A percentile compares a stretch with the other conserved stretches of the same genome.
These are phyloP conservation scores for Myiozetetes cayanensis DNA, from an alignment of 2,113 vertebrate species.

Conservation along the genomic window DNA sequence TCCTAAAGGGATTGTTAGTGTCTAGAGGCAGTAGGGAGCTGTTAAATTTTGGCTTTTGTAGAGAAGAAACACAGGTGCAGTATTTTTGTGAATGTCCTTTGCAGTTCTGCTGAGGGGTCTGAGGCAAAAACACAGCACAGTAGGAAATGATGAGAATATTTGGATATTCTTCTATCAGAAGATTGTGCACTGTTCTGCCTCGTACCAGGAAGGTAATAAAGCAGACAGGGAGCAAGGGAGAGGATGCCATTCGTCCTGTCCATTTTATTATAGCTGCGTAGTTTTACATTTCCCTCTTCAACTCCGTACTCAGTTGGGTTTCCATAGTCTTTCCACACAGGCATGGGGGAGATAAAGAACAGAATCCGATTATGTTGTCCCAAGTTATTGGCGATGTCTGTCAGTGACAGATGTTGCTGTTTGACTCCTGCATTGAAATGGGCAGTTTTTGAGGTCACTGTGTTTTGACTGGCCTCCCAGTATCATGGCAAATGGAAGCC, in stretches of 20 bases:
- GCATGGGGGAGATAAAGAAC: accelerated
- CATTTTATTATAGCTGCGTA: neutral
- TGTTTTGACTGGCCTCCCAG: neutral
- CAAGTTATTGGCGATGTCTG: neutral
- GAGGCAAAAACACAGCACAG: neutral
- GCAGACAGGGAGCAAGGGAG: neutral
- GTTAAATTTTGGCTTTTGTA: neutral
- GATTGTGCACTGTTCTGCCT: neutral
- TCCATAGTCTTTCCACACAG: neutral
- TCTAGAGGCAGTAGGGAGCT: neutral
- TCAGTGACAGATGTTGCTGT: neutral
- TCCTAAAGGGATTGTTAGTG: neutral
- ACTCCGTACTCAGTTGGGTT: neutral
- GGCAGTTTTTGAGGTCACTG: neutral
- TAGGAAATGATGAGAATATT: neutral
- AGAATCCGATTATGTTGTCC: neutral
- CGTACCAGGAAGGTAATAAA: neutral
- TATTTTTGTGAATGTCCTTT: neutral
- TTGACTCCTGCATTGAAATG: neutral
- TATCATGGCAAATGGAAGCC: neutral
- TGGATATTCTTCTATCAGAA: neutral
- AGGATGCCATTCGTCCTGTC: neutral
- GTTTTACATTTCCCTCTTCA: neutral
- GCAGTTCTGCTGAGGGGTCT: neutral
- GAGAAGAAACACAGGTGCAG: neutral